Percentiles rank a stretch among this genome's conserved stretches.
Conservation (phyloP, 2,888 invertebrate genomes). For the Drosophila nr. perissopoda region DNA sequence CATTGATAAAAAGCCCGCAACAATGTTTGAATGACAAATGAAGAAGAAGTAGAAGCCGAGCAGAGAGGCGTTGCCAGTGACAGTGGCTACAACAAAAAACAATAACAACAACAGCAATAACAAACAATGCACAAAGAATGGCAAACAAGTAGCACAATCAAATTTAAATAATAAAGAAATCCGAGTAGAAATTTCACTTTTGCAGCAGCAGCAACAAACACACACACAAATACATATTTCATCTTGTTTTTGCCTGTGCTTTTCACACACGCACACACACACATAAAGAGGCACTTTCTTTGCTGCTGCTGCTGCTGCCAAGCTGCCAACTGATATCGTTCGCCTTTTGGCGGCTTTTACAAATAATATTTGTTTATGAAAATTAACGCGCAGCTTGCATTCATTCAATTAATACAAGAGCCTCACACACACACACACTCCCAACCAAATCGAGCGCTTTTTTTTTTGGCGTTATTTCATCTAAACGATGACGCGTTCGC, state of each 20-base stretch:
- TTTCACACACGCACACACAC: slow-evolving; percentile 22
- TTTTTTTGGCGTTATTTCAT: slow-evolving; percentile 47
- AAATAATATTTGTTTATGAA: slow-evolving; percentile 48
- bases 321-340: slow-evolving; percentile 35
- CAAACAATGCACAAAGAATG: slow-evolving; percentile 49
- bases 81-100: slow-evolving; percentile 21
- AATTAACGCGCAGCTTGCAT: slow-evolving; percentile 29
- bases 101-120: slow-evolving; percentile 14
- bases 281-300: slow-evolving; percentile 56
- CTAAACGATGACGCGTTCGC: slow-evolving; percentile 54
- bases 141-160: slow-evolving; percentile 33
- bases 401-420: slow-evolving; percentile 48
- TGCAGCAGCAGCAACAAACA: slow-evolving; percentile 45
- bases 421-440: slow-evolving; percentile 8
- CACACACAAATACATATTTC: slow-evolving; percentile 31
- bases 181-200: slow-evolving; percentile 70
- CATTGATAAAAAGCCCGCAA: slow-evolving; percentile 51
- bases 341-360: slow-evolving; percentile 70
- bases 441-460: slow-evolving; percentile 42
- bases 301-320: slow-evolving; percentile 23
- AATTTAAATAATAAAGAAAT: slow-evolving; percentile 66
- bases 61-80: slow-evolving; percentile 51
- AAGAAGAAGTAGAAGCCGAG: slow-evolving; percentile 9
- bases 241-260: slow-evolving; percentile 56
- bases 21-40: slow-evolving; percentile 47